Evolutionary conservation across 2,113 vertebrate species (phyloP).

Genomic region (Cryptotis parvus): DNA sequence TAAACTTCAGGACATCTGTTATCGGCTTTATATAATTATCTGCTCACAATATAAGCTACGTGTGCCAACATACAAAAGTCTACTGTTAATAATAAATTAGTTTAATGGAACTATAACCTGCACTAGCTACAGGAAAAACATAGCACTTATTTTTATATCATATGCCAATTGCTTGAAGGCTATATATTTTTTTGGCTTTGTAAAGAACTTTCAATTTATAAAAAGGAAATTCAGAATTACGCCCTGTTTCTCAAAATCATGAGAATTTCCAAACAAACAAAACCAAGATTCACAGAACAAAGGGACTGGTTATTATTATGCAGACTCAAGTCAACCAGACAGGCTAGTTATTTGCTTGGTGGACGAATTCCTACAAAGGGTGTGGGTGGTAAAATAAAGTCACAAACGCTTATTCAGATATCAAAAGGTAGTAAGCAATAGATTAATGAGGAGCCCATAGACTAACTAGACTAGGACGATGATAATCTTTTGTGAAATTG

Average conservation of each 20-base stretch:
- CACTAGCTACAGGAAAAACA: slow-evolving; percentile 17
- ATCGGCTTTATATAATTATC: not conserved
- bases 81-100: slow-evolving; percentile 3
- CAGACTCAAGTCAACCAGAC: not conserved
- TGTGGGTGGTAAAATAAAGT: slow-evolving; percentile 48
- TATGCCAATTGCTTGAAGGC: not conserved
- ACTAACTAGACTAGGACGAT: not conserved
- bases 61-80: slow-evolving; percentile 13
- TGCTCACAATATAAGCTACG: slow-evolving; percentile 34
- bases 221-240: slow-evolving; percentile 39
- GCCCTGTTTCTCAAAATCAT: not conserved
- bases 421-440: slow-evolving; percentile 37
- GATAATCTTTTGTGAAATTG: slow-evolving; percentile 61
- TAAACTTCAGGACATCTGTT: slow-evolving; percentile 13
- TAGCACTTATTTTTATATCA: not conserved
- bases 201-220: not conserved
- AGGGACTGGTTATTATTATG: not conserved
- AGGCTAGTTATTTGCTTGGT: not conserved
- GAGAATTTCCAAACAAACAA: slow-evolving; percentile 1
- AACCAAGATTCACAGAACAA: slow-evolving; percentile 25
- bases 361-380: slow-evolving; percentile 5
- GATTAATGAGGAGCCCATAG: slow-evolving; percentile 46
- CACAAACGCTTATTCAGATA: slow-evolving; percentile 65
- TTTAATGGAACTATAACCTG: not conserved
- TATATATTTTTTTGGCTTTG: not conserved